A percentile compares a stretch with the other conserved stretches of the same genome.
These are phyloP conservation scores for Chrysina gloriosa DNA, from an alignment of 2,888 invertebrate species.

Conservation along the genomic window DNA sequence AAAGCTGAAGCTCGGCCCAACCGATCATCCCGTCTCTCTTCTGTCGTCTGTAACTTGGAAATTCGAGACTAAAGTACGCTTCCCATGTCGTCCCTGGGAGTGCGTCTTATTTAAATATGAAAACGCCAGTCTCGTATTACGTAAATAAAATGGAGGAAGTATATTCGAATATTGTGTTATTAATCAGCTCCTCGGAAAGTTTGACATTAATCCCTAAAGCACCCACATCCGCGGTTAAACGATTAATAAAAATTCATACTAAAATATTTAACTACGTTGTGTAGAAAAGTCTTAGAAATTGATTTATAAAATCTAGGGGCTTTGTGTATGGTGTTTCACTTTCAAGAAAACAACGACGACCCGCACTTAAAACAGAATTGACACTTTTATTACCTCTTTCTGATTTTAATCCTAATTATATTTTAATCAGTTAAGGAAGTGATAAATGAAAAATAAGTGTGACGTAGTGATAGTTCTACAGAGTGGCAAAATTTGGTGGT, in stretches of 20 bases:
- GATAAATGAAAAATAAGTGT: no score
- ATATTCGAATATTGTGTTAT: not conserved
- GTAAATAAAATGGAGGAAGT: not conserved
- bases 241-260: not conserved
- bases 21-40: not conserved
- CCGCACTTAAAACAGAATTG: no score
- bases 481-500: no score
- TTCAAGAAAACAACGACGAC: no score
- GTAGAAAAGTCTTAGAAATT: no score
- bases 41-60: not conserved
- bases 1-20: constrained; percentile 4
- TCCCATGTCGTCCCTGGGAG: not conserved
- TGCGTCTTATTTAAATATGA: constrained; percentile 30
- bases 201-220: not conserved
- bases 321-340: no score
- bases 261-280: no score
- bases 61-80: constrained; percentile 16
- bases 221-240: not conserved
- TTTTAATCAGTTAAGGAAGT: no score
- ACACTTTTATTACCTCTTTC: no score
- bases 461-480: no score
- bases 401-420: no score
- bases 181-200: not conserved
- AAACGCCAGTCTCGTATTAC: constrained; percentile 6
- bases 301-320: no score